Evolutionary conservation across 2,888 invertebrate species (phyloP).

Genomic region (Chrysolina americana): DNA sequence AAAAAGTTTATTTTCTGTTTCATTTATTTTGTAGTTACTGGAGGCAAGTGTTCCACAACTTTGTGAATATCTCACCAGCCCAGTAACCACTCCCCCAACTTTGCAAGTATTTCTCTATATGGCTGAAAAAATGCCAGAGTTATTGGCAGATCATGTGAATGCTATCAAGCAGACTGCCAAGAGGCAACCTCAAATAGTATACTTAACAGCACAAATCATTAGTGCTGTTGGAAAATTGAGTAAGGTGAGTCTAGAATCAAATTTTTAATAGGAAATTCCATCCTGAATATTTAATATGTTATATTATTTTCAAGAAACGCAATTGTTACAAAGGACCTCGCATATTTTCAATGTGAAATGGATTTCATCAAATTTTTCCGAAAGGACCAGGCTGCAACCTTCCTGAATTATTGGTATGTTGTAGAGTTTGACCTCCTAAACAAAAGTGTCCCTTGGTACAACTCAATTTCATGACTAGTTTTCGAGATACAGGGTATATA

Average conservation of each 20-base stretch:
- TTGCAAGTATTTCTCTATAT: conserved; percentile 84
- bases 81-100: conserved; percentile 76
- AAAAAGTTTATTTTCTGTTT: not conserved
- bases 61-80: conserved; percentile 80
- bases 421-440: too few species aligned
- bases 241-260: conserved; percentile 70
- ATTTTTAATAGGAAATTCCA: not conserved
- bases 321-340: too few species aligned
- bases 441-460: too few species aligned
- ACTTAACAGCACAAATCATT: conserved; percentile 80
- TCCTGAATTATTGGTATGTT: too few species aligned
- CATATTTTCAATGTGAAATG: too few species aligned
- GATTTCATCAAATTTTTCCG: too few species aligned
- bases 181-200: conserved; percentile 76
- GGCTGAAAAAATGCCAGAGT: conserved; percentile 78
- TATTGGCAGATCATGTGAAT: conserved; percentile 80
- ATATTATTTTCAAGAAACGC: too few species aligned
- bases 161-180: conserved; percentile 80
- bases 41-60: conserved; percentile 87
- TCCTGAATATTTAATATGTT: too few species aligned
- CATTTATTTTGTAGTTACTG: conserved; percentile 73
- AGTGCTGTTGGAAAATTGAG: conserved; percentile 81
- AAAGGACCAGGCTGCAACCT: too few species aligned
- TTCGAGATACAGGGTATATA: too few species aligned
- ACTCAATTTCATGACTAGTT: too few species aligned